Conservation (phyloP, 1,140 invertebrate species). For the Meloidogyne hapla region DNA sequence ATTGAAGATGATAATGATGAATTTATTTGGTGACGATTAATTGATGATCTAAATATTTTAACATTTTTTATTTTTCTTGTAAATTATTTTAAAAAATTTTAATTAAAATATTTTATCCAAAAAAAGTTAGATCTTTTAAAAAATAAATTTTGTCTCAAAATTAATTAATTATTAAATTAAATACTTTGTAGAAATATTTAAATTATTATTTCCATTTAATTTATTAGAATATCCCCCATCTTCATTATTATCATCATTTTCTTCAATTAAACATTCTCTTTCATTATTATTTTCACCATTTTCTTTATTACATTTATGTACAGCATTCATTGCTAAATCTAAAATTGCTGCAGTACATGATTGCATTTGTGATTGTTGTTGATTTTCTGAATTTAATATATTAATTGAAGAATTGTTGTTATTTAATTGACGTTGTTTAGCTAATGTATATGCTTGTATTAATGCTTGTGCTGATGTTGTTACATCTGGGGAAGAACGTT, state of each 20-base stretch:
- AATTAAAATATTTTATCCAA: no score
- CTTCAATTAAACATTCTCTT: background rate
- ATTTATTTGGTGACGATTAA: no score
- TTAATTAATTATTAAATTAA: no score
- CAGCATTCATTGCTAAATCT: conserved; percentile 6
- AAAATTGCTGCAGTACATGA: conserved; percentile 29
- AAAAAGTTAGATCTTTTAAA: no score
- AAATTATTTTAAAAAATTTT: no score
- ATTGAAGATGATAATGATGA: no score
- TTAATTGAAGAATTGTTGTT: background rate
- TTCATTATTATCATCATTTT: background rate
- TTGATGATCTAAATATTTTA: background rate
- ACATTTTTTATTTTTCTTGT: no score
- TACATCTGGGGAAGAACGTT: background rate
- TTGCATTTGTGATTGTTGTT: conserved; percentile 5
- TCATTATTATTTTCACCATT: background rate
- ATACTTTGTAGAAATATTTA: background rate
- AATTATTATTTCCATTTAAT: background rate
- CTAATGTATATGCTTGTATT: background rate
- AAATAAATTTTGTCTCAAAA: background rate
- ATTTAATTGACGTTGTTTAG: conserved; percentile 5
- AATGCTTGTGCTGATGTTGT: background rate
- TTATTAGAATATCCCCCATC: background rate
- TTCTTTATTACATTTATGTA: background rate
- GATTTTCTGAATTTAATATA: background rate